Base-by-base conservation (phyloP, 2,888 invertebrate species). In the Ectobius pallidus region DNA sequence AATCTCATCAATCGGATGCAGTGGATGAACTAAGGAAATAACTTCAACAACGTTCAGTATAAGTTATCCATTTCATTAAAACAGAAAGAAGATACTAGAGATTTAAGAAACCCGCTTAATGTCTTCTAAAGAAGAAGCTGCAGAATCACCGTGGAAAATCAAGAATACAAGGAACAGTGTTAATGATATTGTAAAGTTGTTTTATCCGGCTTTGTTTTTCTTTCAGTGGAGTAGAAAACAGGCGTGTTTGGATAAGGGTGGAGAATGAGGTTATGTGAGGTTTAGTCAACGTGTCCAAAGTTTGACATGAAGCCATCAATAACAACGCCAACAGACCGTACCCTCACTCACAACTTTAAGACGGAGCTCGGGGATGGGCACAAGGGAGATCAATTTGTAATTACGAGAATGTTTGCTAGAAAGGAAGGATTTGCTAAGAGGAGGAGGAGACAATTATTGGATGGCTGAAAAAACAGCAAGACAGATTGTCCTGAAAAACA, bases 301-400 rank as follows among this genome's bases (percentile, higher is more conserved):
- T 65, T 18, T 46, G 46, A 46, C 18, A 27, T 39, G 6, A 65
- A 46, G 65, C 30, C 65, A 65, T 65, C 44, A 65, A 65, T 65
- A 65, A 65, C 65, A n/a, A 22, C 20, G 30, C 65, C 22, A 65
- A 46, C 65, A 30, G 65, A 46, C n/a, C 65, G 65, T 65, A 46
- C 27, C 14, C 34, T 39, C 20, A 18, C 62, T 27, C 42, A 20
- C 65, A 44, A 65, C 22, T 65, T 65, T 65, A 65, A 65, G 65
- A 65, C 11, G 65, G 30, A 42, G 9, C 6, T 27, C 4, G 42
- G 25, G 42, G 63, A 11, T 6, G 42, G 44, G 11, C 52, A 52
- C 52, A 52, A 52, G 52, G 30, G 27, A 65, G 65, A 65, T 65
- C 44, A 65, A 65, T 65, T 46, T 65, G 65, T 65, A 65, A 65